These are phyloP conservation scores for Bujurquina vittata DNA, from an alignment of 2,113 vertebrate genomes.

Conservation along the genomic window DNA sequence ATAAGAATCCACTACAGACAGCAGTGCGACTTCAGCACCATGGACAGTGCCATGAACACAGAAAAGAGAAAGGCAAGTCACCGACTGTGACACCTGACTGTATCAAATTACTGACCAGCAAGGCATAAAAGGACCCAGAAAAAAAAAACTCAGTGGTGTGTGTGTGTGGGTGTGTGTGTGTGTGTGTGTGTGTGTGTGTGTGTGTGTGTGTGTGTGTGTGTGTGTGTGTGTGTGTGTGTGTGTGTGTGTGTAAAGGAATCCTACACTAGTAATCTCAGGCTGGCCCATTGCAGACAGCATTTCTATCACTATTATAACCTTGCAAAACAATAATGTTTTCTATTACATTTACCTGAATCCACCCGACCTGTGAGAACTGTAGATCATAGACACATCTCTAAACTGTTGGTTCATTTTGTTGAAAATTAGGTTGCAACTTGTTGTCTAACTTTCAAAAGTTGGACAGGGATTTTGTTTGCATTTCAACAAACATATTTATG, in stretches of 20 bases:
- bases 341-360: not conserved
- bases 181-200: too few species aligned
- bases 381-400: not conserved
- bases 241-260: not conserved
- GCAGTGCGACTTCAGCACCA: not conserved
- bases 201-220: too few species aligned
- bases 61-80: not conserved
- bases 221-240: too few species aligned
- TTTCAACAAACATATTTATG: not conserved
- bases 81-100: not conserved
- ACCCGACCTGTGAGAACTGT: not conserved
- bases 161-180: too few species aligned
- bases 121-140: not conserved
- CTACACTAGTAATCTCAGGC: not conserved
- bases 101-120: slow-evolving; percentile 1
- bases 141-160: not conserved
- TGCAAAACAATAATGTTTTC: not conserved
- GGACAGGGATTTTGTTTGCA: not conserved
- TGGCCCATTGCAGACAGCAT: not conserved
- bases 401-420: not conserved
- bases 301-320: not conserved
- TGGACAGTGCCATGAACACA: not conserved
- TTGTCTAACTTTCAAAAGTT: not conserved
- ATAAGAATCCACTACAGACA: not conserved
- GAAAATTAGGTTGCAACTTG: not conserved